Conservation (phyloP, 2,113 vertebrate genomes). For the Callocephalon fimbriatum region DNA sequence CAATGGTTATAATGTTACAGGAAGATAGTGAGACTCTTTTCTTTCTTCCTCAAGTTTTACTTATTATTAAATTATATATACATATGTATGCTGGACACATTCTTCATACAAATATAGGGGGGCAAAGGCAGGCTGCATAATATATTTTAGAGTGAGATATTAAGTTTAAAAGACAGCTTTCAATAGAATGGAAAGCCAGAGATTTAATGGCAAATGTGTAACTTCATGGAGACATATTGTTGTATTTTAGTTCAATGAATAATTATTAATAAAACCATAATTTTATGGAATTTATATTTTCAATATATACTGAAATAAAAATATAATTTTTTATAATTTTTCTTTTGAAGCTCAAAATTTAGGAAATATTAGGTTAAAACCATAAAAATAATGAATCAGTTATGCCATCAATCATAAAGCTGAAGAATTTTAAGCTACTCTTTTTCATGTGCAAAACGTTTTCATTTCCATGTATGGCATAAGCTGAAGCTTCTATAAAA, state of each 20-base stretch:
- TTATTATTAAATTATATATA: background rate
- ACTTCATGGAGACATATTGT: background rate
- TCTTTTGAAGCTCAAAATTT: conserved; percentile 21
- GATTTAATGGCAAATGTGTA: background rate
- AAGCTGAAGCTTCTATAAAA: conserved; percentile 62
- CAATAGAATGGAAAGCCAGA: background rate
- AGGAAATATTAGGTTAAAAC: conserved; percentile 46
- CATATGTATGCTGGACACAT: background rate
- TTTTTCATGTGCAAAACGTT: conserved; percentile 60
- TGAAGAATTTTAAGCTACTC: conserved; percentile 42
- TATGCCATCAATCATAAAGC: conserved; percentile 40
- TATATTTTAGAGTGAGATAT: background rate
- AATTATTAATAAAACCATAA: background rate
- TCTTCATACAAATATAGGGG: background rate
- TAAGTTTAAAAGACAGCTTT: conserved; percentile 30
- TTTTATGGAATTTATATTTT: background rate
- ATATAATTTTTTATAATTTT: background rate
- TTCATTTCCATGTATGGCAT: conserved; percentile 35
- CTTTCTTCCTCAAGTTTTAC: background rate
- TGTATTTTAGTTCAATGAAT: background rate
- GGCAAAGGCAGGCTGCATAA: background rate
- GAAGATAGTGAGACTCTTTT: background rate
- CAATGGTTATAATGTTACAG: background rate
- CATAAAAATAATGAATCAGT: conserved; percentile 30
- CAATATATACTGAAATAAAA: conserved; percentile 33